These are phyloP conservation scores for Troglohyphantes excavatus DNA, from an alignment of 2,888 invertebrate genomes.

Conservation along the genomic window DNA sequence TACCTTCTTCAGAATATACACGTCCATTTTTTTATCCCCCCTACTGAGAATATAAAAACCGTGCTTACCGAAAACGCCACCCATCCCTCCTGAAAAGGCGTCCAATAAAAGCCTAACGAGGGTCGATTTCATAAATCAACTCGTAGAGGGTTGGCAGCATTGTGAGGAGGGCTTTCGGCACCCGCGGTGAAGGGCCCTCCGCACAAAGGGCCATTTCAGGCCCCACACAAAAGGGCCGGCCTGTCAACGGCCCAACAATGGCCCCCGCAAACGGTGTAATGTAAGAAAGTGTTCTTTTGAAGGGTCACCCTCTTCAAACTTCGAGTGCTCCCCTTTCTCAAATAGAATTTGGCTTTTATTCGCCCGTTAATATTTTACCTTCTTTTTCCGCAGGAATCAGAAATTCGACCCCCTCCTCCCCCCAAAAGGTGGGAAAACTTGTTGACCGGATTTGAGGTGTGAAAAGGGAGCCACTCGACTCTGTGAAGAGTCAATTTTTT, in stretches of 20 bases:
- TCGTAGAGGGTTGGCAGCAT: slow-evolving; percentile 54
- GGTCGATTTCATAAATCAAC: slow-evolving; percentile 78
- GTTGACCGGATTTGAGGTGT: slow-evolving; percentile 15
- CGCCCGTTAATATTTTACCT: slow-evolving; percentile 68
- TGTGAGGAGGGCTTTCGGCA: slow-evolving; percentile 70
- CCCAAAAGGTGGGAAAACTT: slow-evolving; percentile 36
- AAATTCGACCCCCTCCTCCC: slow-evolving; percentile 21
- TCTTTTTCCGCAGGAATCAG: slow-evolving; percentile 18
- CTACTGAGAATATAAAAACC: too few relatives aligned
- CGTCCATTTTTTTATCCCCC: too few relatives aligned
- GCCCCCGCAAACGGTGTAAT: slow-evolving; percentile 67
- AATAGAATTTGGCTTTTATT: slow-evolving; percentile 40
- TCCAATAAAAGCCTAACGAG: slow-evolving; percentile 70
- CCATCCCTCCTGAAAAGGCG: slow-evolving; percentile 52
- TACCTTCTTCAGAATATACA: too few relatives aligned
- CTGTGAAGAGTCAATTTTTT: too few relatives aligned
- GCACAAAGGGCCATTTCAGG: slow-evolving; percentile 48
- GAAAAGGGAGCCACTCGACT: not conserved
- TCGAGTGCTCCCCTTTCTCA: slow-evolving; percentile 57
- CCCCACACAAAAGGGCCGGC: slow-evolving; percentile 60
- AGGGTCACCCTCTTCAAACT: slow-evolving; percentile 64
- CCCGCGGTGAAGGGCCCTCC: slow-evolving; percentile 51
- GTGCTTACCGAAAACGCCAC: slow-evolving; percentile 49
- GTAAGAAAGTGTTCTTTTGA: slow-evolving; percentile 72
- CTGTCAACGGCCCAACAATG: slow-evolving; percentile 71